phyloP scores from a whole-genome alignment of 2,888 invertebrate species.

The Leptinotarsa juncta region DNA sequence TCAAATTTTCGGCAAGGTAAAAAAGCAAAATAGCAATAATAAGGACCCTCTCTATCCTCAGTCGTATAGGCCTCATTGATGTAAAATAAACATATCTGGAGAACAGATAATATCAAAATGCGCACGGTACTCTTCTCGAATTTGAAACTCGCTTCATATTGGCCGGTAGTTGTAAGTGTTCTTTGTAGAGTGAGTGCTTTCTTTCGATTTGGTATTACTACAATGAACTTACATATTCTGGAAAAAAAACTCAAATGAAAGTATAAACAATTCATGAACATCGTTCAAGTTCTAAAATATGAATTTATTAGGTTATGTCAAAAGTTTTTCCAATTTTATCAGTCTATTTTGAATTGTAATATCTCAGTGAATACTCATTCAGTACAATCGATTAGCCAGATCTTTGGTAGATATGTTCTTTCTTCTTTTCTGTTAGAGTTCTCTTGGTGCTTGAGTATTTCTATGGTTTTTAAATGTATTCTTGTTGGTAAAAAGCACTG shows the following conservation, averaged over 20 bases:
- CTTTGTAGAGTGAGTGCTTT: slow-evolving; percentile 40
- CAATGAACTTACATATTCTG: slow-evolving; percentile 29
- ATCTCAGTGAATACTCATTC: too few relatives aligned
- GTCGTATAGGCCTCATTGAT: slow-evolving; percentile 40
- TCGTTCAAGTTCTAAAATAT: slow-evolving; percentile 35
- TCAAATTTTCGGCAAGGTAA: slow-evolving; percentile 87
- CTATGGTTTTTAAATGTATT: too few relatives aligned
- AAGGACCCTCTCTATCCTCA: slow-evolving; percentile 49
- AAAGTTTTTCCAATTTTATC: too few relatives aligned
- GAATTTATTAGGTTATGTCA: too few relatives aligned
- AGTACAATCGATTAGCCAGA: too few relatives aligned
- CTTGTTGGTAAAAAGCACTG: too few relatives aligned
- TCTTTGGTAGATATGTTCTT: too few relatives aligned
- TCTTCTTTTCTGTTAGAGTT: too few relatives aligned
- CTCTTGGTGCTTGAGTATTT: too few relatives aligned
- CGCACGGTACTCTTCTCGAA: slow-evolving; percentile 92
- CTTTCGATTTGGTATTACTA: slow-evolving; percentile 7
- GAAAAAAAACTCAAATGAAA: not conserved
- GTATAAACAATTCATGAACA: not conserved
- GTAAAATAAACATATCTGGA: slow-evolving; percentile 79
- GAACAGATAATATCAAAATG: slow-evolving; percentile 87
- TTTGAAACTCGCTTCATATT: slow-evolving; percentile 88
- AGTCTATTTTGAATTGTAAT: slow-evolving; percentile 13
- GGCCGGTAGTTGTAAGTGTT: slow-evolving; percentile 61
- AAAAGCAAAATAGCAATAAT: slow-evolving; percentile 82